Base-by-base conservation (phyloP, 1,140 invertebrate species). In the Procambarus clarkii region DNA sequence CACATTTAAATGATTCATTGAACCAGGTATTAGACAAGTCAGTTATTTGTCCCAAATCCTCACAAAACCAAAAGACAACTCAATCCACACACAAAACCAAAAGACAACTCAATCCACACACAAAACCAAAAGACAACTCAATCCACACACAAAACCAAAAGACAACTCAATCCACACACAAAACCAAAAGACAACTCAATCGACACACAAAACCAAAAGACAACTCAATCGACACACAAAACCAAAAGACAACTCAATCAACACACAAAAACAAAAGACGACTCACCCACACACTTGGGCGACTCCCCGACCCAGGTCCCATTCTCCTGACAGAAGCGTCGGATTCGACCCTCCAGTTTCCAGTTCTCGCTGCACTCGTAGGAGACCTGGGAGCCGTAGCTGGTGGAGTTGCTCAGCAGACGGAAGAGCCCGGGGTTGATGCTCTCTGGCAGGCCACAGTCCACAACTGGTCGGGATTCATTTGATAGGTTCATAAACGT, bases 351-450 rank as follows among this genome's bases (percentile, higher is more conserved):
- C 90, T 97, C 97, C 5, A 98, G 94, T 94, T 97, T 96, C 94
- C 96, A 98, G 93, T 98, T 97, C 2, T 96, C 94, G 50, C 97
- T 95, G 94, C 98, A 99, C 91, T 97, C 96, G 93, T 98, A 98
- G 3, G 98, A 95, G 0, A 96, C 97, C 1, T 97, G 96, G 2
- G 97, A 97, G 1, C 97, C 97, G 93, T 98, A 98, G 94, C 97
- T 98, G 0, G 97, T 98, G 0, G 96, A 97, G 94, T 98, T 98
- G 3, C 97, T 97, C 0, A 97, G 96, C 54, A 98, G 94, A 0
- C 96, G 97, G 46, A 97, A 96, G 90, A 95, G 96, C 69, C 97
- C 97, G 3, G 86, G 96, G 48, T 95, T 95, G n/a, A 97, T 95
- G 21, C 95, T 95, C 46, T 96, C 95, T 0, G 98, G 98, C 86